Conservation (phyloP, 1,140 invertebrate species). For the Drosophila punjabiensis region DNA sequence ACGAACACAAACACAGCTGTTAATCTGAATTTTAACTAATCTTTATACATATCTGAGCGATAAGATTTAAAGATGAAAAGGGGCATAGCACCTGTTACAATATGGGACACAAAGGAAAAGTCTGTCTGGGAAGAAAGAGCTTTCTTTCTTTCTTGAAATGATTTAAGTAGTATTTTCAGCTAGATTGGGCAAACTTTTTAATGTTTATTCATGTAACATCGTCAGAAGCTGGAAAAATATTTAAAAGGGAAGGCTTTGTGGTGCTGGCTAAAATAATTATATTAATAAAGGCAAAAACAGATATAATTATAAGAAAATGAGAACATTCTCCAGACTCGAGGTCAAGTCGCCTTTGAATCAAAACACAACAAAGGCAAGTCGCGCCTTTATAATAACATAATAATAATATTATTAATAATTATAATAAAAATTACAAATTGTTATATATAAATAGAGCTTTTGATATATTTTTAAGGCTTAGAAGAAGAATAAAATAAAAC, state of each 20-base stretch:
- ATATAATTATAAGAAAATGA: too few species aligned
- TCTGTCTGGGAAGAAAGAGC: not conserved
- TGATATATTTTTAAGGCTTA: not conserved
- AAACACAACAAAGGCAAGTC: too few species aligned
- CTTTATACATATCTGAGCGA: constrained; percentile 16
- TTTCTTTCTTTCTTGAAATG: constrained; percentile 2
- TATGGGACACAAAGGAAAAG: not conserved
- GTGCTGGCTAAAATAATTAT: not conserved
- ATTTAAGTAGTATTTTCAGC: not conserved
- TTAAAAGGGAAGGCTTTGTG: not conserved
- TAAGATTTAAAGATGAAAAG: constrained; percentile 18
- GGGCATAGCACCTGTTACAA: not conserved
- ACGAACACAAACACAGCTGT: constrained; percentile 27
- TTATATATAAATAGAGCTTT: not conserved
- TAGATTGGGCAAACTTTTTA: not conserved
- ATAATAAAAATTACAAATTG: not conserved
- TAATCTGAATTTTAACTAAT: not conserved
- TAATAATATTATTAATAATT: too few species aligned
- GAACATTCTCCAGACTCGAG: too few species aligned
- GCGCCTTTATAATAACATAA: too few species aligned
- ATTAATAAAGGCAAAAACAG: too few species aligned
- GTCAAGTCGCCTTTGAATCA: too few species aligned
- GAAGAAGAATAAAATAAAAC: not conserved
- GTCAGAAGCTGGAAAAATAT: not conserved
- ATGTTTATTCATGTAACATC: not conserved